A percentile compares a stretch with the other conserved stretches of the same genome.
These are phyloP conservation scores for Paralvinella palmiformis DNA, from an alignment of 1,140 invertebrate genomes.

Conservation along the genomic window DNA sequence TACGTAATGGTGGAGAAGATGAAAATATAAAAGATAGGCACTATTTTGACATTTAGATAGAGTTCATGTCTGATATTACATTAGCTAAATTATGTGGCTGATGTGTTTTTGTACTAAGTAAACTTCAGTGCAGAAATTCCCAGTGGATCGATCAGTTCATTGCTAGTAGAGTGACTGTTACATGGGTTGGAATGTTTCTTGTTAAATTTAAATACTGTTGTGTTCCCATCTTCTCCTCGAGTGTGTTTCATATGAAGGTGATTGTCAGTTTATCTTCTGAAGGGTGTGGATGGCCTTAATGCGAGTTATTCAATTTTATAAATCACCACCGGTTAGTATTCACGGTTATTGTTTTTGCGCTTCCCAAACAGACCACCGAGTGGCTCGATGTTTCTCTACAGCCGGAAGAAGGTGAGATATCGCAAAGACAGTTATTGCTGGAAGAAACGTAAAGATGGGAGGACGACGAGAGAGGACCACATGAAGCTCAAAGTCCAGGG, in stretches of 20 bases:
- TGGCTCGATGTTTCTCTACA: constrained; percentile 94
- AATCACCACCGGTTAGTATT: not conserved
- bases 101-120: too few species aligned
- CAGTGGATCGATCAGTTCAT: too few species aligned
- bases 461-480: constrained; percentile 96
- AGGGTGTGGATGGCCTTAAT: not conserved
- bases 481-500: constrained; percentile 98
- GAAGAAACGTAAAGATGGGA: constrained; percentile 97
- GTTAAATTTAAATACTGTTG: not conserved
- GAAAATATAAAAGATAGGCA: too few species aligned
- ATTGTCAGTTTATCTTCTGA: not conserved
- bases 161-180: too few species aligned
- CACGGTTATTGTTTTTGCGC: not conserved
- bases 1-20: too few species aligned
- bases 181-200: not conserved
- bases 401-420: constrained; percentile 91
- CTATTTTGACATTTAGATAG: too few species aligned
- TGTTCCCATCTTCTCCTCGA: not conserved
- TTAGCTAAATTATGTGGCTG: too few species aligned
- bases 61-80: too few species aligned
- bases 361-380: constrained; percentile 75
- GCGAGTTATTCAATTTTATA: not conserved
- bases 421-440: constrained; percentile 95
- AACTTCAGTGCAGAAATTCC: too few species aligned
- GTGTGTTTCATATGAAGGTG: not conserved